A percentile compares a stretch with the other conserved stretches of the same genome.
Evolutionary conservation across 2,888 invertebrate genomes (phyloP).

Genomic region (Caenorhabditis panamensis): DNA sequence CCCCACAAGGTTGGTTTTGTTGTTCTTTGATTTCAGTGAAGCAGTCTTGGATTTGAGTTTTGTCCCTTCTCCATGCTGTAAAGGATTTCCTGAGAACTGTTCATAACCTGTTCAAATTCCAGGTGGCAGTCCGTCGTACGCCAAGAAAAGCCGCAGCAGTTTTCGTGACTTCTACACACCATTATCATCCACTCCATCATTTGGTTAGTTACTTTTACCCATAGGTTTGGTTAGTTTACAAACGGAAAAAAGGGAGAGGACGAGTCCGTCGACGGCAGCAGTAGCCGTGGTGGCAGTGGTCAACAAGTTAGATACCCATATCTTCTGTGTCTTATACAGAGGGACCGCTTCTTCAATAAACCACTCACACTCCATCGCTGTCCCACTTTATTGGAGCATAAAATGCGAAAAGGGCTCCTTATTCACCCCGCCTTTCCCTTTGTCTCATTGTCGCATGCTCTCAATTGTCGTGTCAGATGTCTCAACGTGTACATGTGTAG

Average conservation of each 20-base stretch:
- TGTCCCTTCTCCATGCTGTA: too few relatives aligned
- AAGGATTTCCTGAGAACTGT: neutral
- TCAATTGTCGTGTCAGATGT: constrained; percentile 60
- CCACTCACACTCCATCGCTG: constrained; percentile 50
- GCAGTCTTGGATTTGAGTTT: neutral
- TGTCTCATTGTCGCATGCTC: constrained; percentile 59
- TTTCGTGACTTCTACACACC: constrained; percentile 55
- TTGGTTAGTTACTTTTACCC: constrained; percentile 49
- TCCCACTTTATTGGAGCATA: constrained; percentile 59
- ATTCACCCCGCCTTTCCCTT: constrained; percentile 47
- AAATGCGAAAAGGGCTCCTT: constrained; percentile 60
- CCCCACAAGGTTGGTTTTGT: constrained; percentile 49
- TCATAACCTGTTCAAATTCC: constrained; percentile 11
- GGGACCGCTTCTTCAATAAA: constrained; percentile 45
- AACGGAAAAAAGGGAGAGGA: constrained; percentile 16
- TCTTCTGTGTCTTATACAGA: constrained; percentile 46
- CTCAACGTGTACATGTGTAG: constrained; percentile 53
- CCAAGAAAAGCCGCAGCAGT: constrained; percentile 50
- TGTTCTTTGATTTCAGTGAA: neutral
- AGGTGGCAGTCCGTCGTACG: constrained; percentile 60
- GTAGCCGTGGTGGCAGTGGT: constrained; percentile 20
- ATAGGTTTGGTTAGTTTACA: neutral
- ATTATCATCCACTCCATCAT: constrained; percentile 55
- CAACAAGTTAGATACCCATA: constrained; percentile 59
- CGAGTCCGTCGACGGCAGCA: constrained; percentile 10